Evolutionary conservation across 2,888 invertebrate species (phyloP), one percentile per base, ranked within the genome.

Genomic region (Microctonus brassicae): DNA sequence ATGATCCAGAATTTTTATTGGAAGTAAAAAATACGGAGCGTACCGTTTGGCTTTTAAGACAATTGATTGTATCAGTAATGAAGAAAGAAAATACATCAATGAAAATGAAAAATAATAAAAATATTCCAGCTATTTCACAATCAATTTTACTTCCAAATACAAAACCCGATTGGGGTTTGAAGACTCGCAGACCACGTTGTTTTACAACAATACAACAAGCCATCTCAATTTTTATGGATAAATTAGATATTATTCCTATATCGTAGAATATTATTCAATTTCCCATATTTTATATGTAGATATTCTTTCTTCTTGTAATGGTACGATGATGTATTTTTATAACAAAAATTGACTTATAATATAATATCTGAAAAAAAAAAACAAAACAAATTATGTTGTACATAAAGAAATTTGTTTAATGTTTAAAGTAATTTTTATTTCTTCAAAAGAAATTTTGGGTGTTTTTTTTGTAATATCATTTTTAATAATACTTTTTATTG

Each of bases 401-500:
- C 5, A n/a, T n/a, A 42, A 57, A 34, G 22, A 62, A n/a, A n/a
- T 39, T 24, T 57, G 52, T 39, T 34, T 64, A 58, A 36, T 39
- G 22, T 47, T n/a, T 11, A 26, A 10, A 61, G 42, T 3, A 24
- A 29, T 58, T 11, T 34, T n/a, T n/a, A n/a, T n/a, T n/a, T n/a
- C n/a, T n/a, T n/a, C n/a, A n/a, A n/a, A n/a, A n/a, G n/a, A n/a
- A n/a, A n/a, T n/a, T n/a, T n/a, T n/a, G n/a, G n/a, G n/a, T n/a
- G n/a, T n/a, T n/a, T n/a, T n/a, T n/a, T 13, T 66, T 20, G n/a
- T 47, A 17, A 1, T 17, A 7, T n/a, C 47, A 17, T 17, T 47
- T 47, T 47, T 79, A 79, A 78, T 81, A 81, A 82, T 82, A 82
- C 78, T 82, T 82, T 71, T 82, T 83, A 83, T 81, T 83, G 81